Base-by-base conservation (phyloP, 2,888 invertebrate genomes). In the Trachelus stipa region DNA sequence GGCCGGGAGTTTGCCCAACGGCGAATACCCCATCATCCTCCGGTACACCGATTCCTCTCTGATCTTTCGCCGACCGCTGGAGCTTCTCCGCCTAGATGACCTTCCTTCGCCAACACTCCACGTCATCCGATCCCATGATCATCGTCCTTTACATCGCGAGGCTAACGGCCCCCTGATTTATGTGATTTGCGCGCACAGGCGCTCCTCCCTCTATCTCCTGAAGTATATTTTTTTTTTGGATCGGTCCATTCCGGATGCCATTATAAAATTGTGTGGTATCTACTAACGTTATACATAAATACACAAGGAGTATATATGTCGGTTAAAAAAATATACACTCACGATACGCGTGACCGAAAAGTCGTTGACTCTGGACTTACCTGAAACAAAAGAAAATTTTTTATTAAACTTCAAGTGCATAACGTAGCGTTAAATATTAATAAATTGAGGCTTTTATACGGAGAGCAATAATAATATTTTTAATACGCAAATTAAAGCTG, bases 341-440 rank as follows among this genome's bases (percentile, higher is more conserved):
- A 56, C 56, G 15, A 56, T 6, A 56, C 23, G 2, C 23, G 23
- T 23, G 2, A 56, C 23, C 23, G 56, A 56, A 6, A 6, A 56
- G 30, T n/a, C 15, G 35, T 37, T n/a, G 77, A 79, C 71, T 34
- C 15, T 56, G 68, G 69, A 85, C 87, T 86, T 81, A 87, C 87
- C 87, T 87, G 83, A 80, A 87, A 87, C 80, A 84, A 71, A 80
- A 73, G 40, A 69, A 69, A 68, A 37, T 33, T 74, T 76, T 34
- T 56, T 0, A 82, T 74, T 77, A 40, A 77, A 9, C 1, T 15
- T 40, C 15, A 23, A 6, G 40, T 15, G 2, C 23, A 23, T 23
- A 4, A 56, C 0, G 2, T 56, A 23, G 56, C 56, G 23, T 56
- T 23, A 56, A 56, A 56, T 56, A 56, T 9, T 6, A 23, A 56